phyloP scores from a whole-genome alignment of 2,888 invertebrate genomes.

The Tridacna gigas region DNA sequence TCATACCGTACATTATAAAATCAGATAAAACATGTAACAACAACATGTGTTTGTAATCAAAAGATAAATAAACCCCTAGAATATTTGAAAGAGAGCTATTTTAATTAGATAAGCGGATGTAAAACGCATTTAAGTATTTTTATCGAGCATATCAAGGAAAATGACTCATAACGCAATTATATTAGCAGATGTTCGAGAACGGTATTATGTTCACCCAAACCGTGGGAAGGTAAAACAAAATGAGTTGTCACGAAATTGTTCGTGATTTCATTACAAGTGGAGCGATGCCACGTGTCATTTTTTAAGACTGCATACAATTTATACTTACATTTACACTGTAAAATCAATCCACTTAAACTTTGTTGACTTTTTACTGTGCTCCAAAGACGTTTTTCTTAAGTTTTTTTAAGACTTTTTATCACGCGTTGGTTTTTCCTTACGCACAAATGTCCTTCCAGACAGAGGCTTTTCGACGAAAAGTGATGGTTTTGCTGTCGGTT shows the following conservation, averaged over 20 bases:
- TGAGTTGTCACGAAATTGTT: neutral
- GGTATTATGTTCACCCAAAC: neutral
- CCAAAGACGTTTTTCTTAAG: neutral
- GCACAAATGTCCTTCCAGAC: slow-evolving; percentile 35
- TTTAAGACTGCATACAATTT: too few species aligned
- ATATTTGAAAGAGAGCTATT: neutral
- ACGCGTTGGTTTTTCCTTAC: neutral
- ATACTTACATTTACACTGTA: neutral
- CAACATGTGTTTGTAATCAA: slow-evolving; percentile 3
- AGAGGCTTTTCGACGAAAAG: slow-evolving; percentile 42
- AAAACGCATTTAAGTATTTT: too few species aligned
- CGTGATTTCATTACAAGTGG: too few species aligned
- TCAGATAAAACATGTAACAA: slow-evolving; percentile 4
- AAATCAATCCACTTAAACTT: slow-evolving; percentile 20
- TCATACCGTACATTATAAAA: neutral
- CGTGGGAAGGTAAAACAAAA: slow-evolving; percentile 5
- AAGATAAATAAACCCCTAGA: neutral
- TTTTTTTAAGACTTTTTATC: neutral
- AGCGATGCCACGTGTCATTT: too few species aligned
- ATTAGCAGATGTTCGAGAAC: too few species aligned
- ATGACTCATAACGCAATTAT: neutral
- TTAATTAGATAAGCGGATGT: neutral
- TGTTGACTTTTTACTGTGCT: slow-evolving; percentile 2
- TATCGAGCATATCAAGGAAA: slow-evolving; percentile 3
- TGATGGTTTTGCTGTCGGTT: slow-evolving; percentile 25